Conservation (phyloP, 2,888 invertebrate species). For the Hypena proboscidalis region DNA sequence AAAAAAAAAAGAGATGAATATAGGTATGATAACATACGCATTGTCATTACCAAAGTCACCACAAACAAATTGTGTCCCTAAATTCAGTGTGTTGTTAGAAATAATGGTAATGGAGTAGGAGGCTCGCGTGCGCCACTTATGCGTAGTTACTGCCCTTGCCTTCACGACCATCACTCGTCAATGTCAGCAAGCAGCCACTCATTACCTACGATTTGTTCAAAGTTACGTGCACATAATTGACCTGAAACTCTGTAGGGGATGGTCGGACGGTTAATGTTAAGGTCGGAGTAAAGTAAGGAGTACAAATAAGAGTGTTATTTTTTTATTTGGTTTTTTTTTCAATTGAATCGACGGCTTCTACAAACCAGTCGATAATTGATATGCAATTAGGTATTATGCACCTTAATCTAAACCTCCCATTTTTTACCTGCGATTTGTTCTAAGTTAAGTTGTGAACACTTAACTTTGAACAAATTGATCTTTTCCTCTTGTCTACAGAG, state of each 20-base stretch:
- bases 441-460: too few relatives aligned
- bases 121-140: constrained; percentile 38
- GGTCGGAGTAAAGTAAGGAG: constrained; percentile 4
- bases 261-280: constrained; percentile 22
- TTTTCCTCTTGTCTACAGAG: too few relatives aligned
- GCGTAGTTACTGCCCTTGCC: constrained; percentile 27
- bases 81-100: constrained; percentile 16
- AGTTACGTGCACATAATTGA: constrained; percentile 31
- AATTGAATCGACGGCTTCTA: too few relatives aligned
- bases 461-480: too few relatives aligned
- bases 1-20: not conserved
- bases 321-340: too few relatives aligned
- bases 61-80: not conserved
- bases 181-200: constrained; percentile 26
- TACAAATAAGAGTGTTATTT: not conserved
- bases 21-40: not conserved
- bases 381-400: too few relatives aligned
- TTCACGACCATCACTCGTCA: constrained; percentile 24
- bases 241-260: constrained; percentile 4
- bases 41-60: not conserved
- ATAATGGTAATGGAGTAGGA: constrained; percentile 40
- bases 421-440: too few relatives aligned
- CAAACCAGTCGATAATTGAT: too few relatives aligned
- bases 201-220: constrained; percentile 24
- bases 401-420: too few relatives aligned